A percentile compares a stretch with the other conserved stretches of the same genome.
Evolutionary conservation across 2,888 invertebrate genomes (phyloP).

Genomic region (Mechanitis mazaeus): DNA sequence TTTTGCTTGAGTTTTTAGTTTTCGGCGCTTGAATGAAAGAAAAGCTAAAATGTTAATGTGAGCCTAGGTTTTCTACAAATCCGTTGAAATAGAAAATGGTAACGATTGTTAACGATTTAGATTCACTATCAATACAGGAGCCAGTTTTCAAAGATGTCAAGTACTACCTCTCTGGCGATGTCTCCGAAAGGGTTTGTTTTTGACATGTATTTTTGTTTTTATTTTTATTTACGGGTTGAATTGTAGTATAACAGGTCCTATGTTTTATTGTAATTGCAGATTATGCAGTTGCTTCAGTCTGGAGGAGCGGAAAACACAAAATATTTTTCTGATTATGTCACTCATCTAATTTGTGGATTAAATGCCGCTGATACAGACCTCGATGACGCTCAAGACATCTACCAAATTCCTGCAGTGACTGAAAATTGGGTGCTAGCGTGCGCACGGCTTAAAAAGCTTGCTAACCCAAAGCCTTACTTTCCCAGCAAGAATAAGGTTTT

Average conservation of each 20-base stretch:
- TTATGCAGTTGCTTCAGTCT: conserved; percentile 84
- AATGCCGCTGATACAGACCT: conserved; percentile 91
- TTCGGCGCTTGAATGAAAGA: conserved; percentile 53
- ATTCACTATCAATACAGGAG: conserved; percentile 73
- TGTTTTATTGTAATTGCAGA: conserved; percentile 74
- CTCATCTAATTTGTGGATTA: conserved; percentile 92
- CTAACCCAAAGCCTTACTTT: conserved; percentile 85
- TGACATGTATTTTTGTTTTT: conserved; percentile 45
- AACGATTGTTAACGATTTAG: conserved; percentile 74
- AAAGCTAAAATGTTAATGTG: conserved; percentile 55
- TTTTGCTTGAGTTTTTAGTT: conserved; percentile 46
- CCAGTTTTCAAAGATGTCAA: conserved; percentile 89
- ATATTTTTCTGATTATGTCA: conserved; percentile 94
- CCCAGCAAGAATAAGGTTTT: conserved; percentile 83
- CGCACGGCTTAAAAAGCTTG: conserved; percentile 76
- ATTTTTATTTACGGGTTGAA: conserved; percentile 44
- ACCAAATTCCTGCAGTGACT: conserved; percentile 93
- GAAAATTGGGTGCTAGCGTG: conserved; percentile 89
- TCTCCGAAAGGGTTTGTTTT: conserved; percentile 82
- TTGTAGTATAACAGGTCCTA: conserved; percentile 42
- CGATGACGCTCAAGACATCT: conserved; percentile 93
- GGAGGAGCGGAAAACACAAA: conserved; percentile 92
- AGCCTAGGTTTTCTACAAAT: conserved; percentile 34
- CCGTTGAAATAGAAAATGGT: conserved; percentile 61
- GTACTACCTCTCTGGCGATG: conserved; percentile 88